A percentile compares a stretch with the other conserved stretches of the same genome.
Conservation (phyloP, 2,888 invertebrate genomes). For the Cosmia pyralina region DNA sequence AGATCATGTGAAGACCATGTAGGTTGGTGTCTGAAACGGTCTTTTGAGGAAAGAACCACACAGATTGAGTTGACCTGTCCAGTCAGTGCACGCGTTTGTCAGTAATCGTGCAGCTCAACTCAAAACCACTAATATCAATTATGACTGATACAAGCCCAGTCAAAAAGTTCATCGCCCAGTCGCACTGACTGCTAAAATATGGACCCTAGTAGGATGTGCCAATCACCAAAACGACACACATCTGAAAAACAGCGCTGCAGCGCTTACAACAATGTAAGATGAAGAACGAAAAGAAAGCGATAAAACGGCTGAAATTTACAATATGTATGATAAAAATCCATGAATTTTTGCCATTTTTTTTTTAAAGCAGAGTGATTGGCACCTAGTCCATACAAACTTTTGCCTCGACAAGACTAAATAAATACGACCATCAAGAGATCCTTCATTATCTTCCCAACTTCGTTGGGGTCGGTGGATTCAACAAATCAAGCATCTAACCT, state of each 20-base stretch:
- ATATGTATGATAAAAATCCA: neutral
- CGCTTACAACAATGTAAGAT: neutral
- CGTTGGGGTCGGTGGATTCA: too few species aligned
- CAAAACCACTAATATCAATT: neutral
- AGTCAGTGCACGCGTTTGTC: too few species aligned
- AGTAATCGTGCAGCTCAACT: too few species aligned
- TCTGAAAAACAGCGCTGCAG: conserved; percentile 2
- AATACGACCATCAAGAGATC: neutral
- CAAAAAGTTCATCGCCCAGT: conserved; percentile 8
- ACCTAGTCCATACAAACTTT: neutral
- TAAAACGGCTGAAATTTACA: neutral
- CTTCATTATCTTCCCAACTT: too few species aligned
- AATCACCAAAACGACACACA: conserved; percentile 26
- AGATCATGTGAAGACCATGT: too few species aligned
- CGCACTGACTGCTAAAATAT: conserved; percentile 1
- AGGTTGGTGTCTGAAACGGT: too few species aligned
- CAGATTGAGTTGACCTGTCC: too few species aligned
- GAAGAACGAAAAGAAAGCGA: neutral
- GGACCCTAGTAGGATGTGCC: conserved; percentile 36
- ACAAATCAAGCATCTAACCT: too few species aligned
- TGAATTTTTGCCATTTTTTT: neutral
- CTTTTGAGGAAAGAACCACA: too few species aligned
- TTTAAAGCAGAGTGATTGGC: neutral
- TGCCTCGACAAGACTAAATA: neutral
- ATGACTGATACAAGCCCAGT: neutral